Base-by-base conservation (phyloP, 2,113 vertebrate species). In the Chlamydotis undulata region DNA sequence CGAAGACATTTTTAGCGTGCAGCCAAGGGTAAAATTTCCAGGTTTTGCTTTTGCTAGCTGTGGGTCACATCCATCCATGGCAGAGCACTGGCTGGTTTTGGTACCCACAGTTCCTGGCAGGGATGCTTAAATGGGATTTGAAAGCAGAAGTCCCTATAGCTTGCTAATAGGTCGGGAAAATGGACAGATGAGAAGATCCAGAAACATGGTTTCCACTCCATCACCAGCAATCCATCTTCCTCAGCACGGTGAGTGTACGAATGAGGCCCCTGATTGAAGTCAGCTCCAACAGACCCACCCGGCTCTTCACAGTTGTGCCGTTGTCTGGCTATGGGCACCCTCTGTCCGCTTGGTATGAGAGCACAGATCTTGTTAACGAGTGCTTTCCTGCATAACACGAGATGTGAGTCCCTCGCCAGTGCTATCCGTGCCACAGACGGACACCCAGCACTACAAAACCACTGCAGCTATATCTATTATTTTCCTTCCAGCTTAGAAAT, bases 271-370 rank as follows among this genome's bases (percentile, higher is more conserved):
- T 57, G 56, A 77, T 8, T 55, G 55, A 77, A 87, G 35, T 24
- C 83, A 74, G 71, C 25, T 90, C 83, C 2, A 0, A 45, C 50
- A 86, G 83, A 77, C 41, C 50, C 45, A 41, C 59, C 28, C 17
- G 19, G 10, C 67, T 55, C 70, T 39, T 79, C 1, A 0, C 56
- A 90, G 90, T 29, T 78, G 37, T 2, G 0, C 59, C 14, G 0
- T 69, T 33, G 56, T 26, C 79, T 83, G 53, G 67, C 71, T 39
- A 8, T 8, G 71, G 85, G 47, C 75, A 53, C 86, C 83, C 59
- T 77, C 50, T 43, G 21, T 14, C 53, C 45, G 4, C 59, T 6
- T 18, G 50, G 45, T 53, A 53, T 0, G 0, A 60, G 75, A 61
- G 53, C 4, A 6, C 75, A 70, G 79, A 69, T 74, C 67, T 86